Conservation (phyloP, 2,888 invertebrate species). For the Orthonevra nobilis region DNA sequence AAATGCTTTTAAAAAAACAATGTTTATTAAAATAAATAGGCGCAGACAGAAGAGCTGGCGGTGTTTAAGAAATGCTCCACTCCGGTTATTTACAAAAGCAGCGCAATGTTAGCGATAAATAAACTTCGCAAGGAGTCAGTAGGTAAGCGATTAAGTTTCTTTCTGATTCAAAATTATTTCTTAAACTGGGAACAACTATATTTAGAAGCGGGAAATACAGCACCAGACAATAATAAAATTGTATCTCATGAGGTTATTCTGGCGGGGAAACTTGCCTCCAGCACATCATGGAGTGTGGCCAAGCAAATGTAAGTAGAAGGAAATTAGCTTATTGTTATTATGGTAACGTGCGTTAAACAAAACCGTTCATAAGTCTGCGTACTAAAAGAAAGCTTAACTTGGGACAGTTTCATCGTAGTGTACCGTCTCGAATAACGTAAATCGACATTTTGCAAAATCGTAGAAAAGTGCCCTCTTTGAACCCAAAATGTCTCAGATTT, state of each 20-base stretch:
- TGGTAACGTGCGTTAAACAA: too few relatives aligned
- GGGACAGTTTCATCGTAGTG: too few relatives aligned
- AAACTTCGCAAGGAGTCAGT: slow-evolving; percentile 85
- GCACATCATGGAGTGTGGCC: slow-evolving; percentile 85
- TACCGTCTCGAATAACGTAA: too few relatives aligned
- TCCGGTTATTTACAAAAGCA: slow-evolving; percentile 88
- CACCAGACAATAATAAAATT: slow-evolving; percentile 78
- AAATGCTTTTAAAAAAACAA: too few relatives aligned
- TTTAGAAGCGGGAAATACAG: slow-evolving; percentile 77
- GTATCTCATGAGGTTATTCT: slow-evolving; percentile 84
- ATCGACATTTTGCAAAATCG: too few relatives aligned
- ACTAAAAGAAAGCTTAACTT: too few relatives aligned
- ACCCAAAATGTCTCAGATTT: too few relatives aligned
- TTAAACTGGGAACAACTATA: background rate
- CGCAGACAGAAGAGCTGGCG: slow-evolving; percentile 87
- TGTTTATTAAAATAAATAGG: slow-evolving; percentile 71
- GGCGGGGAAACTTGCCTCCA: slow-evolving; percentile 83
- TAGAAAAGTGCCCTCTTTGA: too few relatives aligned
- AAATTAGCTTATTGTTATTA: too few relatives aligned
- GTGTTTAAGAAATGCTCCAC: slow-evolving; percentile 89
- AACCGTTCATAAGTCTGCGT: too few relatives aligned
- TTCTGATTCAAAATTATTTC: too few relatives aligned
- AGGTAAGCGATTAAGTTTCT: slow-evolving; percentile 57
- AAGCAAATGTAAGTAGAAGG: slow-evolving; percentile 80
- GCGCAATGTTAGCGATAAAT: slow-evolving; percentile 87